Evolutionary conservation across 2,797 vertebrate genomes (phyloP), one percentile per base, ranked within the genome.

Genomic region (Perodicticus potto): DNA sequence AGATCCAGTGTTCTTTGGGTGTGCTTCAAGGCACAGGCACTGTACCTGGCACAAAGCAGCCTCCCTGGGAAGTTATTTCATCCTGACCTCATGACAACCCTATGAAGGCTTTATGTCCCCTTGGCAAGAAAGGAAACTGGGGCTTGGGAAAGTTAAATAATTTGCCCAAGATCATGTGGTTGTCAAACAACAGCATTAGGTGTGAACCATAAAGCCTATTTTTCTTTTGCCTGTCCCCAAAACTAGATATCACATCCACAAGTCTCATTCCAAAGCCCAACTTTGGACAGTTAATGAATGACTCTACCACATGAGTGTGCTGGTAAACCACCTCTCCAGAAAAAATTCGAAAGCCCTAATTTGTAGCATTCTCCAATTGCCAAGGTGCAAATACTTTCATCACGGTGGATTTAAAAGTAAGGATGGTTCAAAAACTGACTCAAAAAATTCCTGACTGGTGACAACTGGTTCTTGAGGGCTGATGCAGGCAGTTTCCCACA

Each of bases 31-130:
- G 78, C 69, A 65, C 43, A 14, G n/a, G 37, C 43, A 27, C 55
- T 17, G 3, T 16, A 1, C 83, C 49, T 61, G n/a, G 34, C 11
- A 29, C 16, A 5, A 11, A 37, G 40, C 32, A 40, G 11, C 2
- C 25, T 5, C 40, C 29, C 23, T 10, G 8, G 5, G 11, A 14
- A 16, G 20, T 73, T 7, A 23, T 4, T 49, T 85, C 82, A 59
- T 65, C 89, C 53, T 81, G 34, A 37, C 5, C 25, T 57, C 40
- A 8, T 7, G 53, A 40, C 17, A n/a, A 43, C 32, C 43, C 34
- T 29, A 0, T 19, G 27, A 83, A 11, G 13, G 63, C 37, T 34
- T 57, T 17, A 0, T 3, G 14, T 7, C 4, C 10, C 16, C 34
- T 89, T 57, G 20, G 45, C 7, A 67, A 4, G 10, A 59, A 73